Evolutionary conservation across 2,113 vertebrate genomes (phyloP).

Genomic region (Baryphthengus martii): DNA sequence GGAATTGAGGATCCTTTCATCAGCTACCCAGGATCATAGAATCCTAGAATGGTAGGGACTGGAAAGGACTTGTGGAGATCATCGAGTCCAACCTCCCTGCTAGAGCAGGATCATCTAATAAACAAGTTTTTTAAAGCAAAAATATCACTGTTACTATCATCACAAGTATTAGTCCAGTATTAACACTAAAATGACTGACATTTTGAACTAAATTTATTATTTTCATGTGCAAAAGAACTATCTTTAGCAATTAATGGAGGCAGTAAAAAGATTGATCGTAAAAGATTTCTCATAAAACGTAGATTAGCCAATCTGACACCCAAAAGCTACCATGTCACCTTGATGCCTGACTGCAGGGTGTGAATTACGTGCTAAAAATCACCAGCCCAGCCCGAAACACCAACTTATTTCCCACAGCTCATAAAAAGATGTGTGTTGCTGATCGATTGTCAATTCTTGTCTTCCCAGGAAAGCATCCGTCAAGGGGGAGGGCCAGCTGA

Average conservation of each 20-base stretch:
- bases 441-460: background rate
- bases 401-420: background rate
- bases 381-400: background rate
- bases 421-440: background rate
- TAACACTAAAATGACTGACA: background rate
- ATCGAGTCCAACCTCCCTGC: too few relatives aligned
- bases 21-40: background rate
- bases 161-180: background rate
- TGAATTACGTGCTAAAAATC: background rate
- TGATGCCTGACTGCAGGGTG: background rate
- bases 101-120: background rate
- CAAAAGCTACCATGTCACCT: background rate
- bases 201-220: background rate
- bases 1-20: background rate
- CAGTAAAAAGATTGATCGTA: background rate
- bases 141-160: background rate
- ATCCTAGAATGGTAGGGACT: too few relatives aligned
- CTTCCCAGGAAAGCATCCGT: slow-evolving; percentile 17
- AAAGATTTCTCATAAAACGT: background rate
- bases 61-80: too few relatives aligned
- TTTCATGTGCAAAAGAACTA: background rate
- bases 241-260: background rate
- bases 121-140: background rate
- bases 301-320: background rate
- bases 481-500: background rate